Evolutionary conservation across 1,140 invertebrate species (phyloP).

Genomic region (Macrobrachium nipponense): DNA sequence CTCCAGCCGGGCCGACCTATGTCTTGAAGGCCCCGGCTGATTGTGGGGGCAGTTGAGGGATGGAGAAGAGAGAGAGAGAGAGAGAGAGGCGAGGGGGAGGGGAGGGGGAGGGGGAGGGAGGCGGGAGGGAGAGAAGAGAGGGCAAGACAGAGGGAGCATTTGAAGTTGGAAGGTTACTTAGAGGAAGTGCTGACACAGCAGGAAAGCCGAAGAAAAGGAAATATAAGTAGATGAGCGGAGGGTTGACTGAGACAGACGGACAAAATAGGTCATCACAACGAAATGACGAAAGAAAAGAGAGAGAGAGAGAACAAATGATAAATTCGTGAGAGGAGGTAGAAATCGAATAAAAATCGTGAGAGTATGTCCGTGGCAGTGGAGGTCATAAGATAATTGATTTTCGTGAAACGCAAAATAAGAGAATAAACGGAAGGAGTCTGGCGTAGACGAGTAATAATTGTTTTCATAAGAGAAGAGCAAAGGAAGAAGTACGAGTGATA

Average conservation of each 20-base stretch:
- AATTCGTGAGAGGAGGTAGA: neutral
- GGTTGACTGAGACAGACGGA: neutral
- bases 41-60: slow-evolving; percentile 24
- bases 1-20: slow-evolving; percentile 34
- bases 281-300: neutral
- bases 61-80: neutral
- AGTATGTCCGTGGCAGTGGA: neutral
- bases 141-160: neutral
- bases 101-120: neutral
- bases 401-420: neutral
- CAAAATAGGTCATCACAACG: no score
- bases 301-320: neutral
- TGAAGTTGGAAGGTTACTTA: neutral
- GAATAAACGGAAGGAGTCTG: neutral
- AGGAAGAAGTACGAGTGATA: neutral
- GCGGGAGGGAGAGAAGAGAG: neutral
- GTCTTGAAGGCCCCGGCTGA: slow-evolving; percentile 39
- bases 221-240: neutral
- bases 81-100: neutral
- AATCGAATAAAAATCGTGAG: neutral
- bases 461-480: neutral
- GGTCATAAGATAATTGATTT: neutral
- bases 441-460: neutral
- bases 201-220: neutral
- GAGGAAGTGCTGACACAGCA: neutral